A percentile compares a stretch with the other conserved stretches of the same genome.
Evolutionary conservation across 2,113 vertebrate species (phyloP).

Genomic region (Calidris pugnax): DNA sequence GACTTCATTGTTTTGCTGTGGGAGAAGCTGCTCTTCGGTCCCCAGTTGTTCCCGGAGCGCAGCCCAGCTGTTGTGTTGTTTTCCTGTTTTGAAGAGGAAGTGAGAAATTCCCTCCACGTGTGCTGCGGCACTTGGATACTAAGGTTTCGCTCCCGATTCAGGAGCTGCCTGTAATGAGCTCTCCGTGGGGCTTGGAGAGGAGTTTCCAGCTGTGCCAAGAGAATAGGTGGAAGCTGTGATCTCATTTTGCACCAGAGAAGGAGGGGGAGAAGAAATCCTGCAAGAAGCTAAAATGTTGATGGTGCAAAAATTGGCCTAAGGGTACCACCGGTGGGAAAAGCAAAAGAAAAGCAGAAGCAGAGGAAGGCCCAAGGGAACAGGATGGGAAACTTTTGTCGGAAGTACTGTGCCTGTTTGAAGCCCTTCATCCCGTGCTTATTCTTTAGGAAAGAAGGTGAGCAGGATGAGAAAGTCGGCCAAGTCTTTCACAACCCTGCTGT

Average conservation of each 20-base stretch:
- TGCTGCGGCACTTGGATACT: background rate
- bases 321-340: background rate
- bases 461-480: background rate
- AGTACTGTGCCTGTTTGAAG: slow-evolving; percentile 51
- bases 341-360: background rate
- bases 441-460: background rate
- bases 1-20: background rate
- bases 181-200: background rate
- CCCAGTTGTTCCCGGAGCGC: background rate
- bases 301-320: background rate
- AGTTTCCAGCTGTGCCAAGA: background rate
- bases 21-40: background rate
- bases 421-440: slow-evolving; percentile 52
- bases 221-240: no score
- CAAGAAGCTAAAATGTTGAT: background rate
- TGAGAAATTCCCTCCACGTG: slow-evolving; percentile 21
- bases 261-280: background rate
- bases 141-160: background rate
- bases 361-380: background rate
- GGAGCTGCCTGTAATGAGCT: background rate
- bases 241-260: background rate
- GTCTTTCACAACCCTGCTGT: background rate
- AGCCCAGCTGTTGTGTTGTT: background rate
- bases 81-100: slow-evolving; percentile 47
- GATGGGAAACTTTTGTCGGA: slow-evolving; percentile 73